Conservation (phyloP, 1,140 invertebrate genomes). For the Neelides sp. region DNA sequence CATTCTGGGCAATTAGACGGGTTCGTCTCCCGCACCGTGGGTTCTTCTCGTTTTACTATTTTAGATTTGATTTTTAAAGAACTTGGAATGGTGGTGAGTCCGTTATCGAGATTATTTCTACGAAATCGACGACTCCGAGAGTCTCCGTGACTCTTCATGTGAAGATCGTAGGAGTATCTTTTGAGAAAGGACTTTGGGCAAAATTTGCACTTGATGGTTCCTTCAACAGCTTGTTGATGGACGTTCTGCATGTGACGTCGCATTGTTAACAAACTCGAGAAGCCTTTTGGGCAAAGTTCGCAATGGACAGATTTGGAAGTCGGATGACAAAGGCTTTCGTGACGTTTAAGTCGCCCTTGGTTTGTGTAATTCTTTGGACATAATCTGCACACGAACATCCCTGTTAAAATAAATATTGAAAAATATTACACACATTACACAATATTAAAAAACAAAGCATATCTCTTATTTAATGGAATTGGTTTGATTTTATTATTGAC, state of each 20-base stretch:
- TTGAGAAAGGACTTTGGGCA: not conserved
- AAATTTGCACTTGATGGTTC: not conserved
- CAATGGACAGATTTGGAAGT: constrained; percentile 7
- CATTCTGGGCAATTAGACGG: too few relatives aligned
- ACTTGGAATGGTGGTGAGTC: too few relatives aligned
- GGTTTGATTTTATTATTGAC: not conserved
- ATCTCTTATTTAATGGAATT: not conserved
- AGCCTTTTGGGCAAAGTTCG: constrained; percentile 14
- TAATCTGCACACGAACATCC: constrained; percentile 2
- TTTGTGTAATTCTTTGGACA: constrained; percentile 13
- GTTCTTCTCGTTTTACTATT: too few relatives aligned
- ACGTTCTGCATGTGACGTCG: constrained; percentile 15
- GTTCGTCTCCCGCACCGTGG: too few relatives aligned
- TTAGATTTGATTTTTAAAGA: too few relatives aligned
- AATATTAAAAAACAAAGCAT: not conserved
- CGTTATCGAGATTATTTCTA: too few relatives aligned
- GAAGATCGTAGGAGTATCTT: not conserved
- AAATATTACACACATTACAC: not conserved
- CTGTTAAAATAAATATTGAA: not conserved
- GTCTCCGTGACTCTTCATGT: too few relatives aligned
- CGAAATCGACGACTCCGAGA: too few relatives aligned
- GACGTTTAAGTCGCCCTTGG: constrained; percentile 8
- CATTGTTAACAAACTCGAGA: constrained; percentile 11
- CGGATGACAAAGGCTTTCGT: constrained; percentile 17
- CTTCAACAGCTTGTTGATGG: constrained; percentile 7